These are phyloP conservation scores for Sepiola atlantica DNA, from an alignment of 2,888 invertebrate genomes.

Conservation along the genomic window DNA sequence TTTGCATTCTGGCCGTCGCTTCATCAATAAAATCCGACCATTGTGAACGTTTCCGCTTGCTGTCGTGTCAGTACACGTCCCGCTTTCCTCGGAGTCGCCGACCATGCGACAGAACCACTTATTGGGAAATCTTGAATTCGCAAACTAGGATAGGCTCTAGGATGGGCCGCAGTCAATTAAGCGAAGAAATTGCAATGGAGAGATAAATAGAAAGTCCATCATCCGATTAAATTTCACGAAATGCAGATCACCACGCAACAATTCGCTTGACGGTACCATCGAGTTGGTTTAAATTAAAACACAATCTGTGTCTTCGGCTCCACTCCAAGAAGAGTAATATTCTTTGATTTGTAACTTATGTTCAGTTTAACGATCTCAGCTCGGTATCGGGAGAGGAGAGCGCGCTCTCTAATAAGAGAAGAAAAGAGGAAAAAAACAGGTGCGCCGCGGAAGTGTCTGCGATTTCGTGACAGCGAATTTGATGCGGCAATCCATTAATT, in stretches of 20 bases:
- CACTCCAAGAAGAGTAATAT: not conserved
- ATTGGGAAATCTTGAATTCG: not conserved
- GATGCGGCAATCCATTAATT: not conserved
- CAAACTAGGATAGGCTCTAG: not conserved
- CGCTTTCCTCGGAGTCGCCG: not conserved
- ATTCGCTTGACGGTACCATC: not conserved
- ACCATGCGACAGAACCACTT: not conserved
- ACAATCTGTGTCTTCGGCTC: not conserved
- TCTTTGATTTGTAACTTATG: conserved; percentile 3
- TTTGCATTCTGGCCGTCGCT: not conserved
- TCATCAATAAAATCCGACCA: not conserved
- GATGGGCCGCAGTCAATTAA: not conserved
- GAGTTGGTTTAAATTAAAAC: not conserved
- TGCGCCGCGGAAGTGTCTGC: not conserved
- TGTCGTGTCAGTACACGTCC: not conserved
- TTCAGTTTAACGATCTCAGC: not conserved
- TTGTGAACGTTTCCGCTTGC: not conserved
- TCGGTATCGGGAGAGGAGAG: not conserved
- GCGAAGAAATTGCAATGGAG: conserved; percentile 6
- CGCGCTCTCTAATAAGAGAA: not conserved
- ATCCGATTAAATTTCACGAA: conserved; percentile 18
- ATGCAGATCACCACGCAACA: not conserved
- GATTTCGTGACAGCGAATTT: not conserved
- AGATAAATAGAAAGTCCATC: not conserved
- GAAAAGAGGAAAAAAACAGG: not conserved